A percentile compares a stretch with the other conserved stretches of the same genome.
phyloP scores from a whole-genome alignment of 1,140 invertebrate species.

The Zaprionus tsacasi region DNA sequence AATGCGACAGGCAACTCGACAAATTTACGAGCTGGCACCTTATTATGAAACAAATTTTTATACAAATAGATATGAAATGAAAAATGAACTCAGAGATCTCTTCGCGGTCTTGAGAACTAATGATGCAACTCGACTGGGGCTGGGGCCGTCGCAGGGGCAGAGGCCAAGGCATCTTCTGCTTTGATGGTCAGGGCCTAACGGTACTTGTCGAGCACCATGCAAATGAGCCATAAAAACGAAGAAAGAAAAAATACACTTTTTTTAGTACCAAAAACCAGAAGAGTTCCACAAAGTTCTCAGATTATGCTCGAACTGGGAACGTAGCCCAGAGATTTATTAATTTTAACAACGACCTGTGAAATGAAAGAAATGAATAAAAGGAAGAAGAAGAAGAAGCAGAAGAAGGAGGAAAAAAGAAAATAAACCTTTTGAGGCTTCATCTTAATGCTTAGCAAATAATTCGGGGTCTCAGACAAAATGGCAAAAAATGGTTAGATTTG shows the following conservation, averaged over 20 bases:
- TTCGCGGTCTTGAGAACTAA: constrained; percentile 29
- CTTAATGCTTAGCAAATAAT: constrained; percentile 29
- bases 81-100: constrained; percentile 37
- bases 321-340: constrained; percentile 59
- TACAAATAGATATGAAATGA: constrained; percentile 43
- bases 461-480: constrained; percentile 16
- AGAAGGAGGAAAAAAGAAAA: constrained; percentile 12
- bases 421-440: constrained; percentile 16
- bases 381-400: constrained; percentile 20
- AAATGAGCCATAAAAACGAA: constrained; percentile 72
- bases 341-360: constrained; percentile 71
- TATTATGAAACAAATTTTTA: constrained; percentile 73
- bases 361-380: constrained; percentile 18
- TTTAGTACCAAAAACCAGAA: background rate
- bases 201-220: constrained; percentile 54
- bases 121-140: constrained; percentile 56
- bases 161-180: constrained; percentile 24
- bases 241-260: background rate
- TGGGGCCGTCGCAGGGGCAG: background rate
- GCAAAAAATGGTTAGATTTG: constrained; percentile 14
- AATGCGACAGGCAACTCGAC: constrained; percentile 25
- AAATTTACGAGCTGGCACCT: constrained; percentile 74
- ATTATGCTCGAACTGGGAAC: background rate
- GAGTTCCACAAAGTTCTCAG: constrained; percentile 11
- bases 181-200: constrained; percentile 64